Evolutionary conservation across 2,888 invertebrate genomes (phyloP).

Genomic region (Mythimna pallens): DNA sequence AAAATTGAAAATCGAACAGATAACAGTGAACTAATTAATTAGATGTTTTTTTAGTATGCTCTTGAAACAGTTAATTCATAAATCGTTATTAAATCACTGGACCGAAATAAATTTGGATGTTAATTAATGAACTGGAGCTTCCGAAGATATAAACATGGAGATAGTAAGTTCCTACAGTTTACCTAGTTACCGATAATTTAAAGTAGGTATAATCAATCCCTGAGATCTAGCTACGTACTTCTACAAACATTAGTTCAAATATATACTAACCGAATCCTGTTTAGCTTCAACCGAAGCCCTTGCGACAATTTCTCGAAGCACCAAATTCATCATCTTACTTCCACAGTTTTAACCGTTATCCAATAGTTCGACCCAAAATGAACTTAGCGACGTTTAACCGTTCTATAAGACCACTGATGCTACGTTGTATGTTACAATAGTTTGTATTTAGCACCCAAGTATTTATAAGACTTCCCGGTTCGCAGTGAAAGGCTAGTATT

Average conservation of each 20-base stretch:
- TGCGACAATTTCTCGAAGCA: constrained; percentile 84
- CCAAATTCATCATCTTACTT: constrained; percentile 83
- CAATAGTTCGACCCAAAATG: constrained; percentile 46
- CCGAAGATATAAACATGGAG: background rate
- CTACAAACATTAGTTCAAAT: background rate
- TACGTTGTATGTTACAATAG: constrained; percentile 18
- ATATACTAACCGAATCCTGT: constrained; percentile 80
- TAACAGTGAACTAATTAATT: background rate
- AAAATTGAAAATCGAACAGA: background rate
- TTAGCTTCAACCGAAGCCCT: constrained; percentile 82
- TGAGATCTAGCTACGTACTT: background rate
- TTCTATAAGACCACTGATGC: constrained; percentile 30
- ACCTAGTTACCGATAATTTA: background rate
- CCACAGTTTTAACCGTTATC: constrained; percentile 71
- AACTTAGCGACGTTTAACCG: constrained; percentile 34
- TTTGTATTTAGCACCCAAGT: constrained; percentile 52
- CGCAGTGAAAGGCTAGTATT: constrained; percentile 72
- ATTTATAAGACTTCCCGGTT: constrained; percentile 66
- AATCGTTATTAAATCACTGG: background rate
- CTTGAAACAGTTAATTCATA: background rate
- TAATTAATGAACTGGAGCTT: background rate
- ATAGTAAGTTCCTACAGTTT: background rate
- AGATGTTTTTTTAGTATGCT: background rate
- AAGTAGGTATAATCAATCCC: no score
- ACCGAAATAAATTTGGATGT: background rate